Evolutionary conservation across 2,888 invertebrate genomes (phyloP).

Genomic region (Dynastes maya): DNA sequence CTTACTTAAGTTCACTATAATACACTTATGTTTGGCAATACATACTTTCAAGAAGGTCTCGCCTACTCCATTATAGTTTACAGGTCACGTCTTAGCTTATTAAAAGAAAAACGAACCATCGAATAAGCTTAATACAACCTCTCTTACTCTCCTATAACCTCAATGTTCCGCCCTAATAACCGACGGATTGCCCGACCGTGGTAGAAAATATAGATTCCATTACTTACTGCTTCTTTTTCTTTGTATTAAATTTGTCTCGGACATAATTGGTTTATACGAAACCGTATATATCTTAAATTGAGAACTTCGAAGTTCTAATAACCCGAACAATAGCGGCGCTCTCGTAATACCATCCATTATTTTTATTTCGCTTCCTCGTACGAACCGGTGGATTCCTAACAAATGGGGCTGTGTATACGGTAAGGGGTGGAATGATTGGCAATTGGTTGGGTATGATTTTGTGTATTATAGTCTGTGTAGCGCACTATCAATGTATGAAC

Average conservation of each 20-base stretch:
- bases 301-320: conserved; percentile 42
- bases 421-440: neutral
- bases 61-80: neutral
- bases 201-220: conserved; percentile 54
- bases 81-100: conserved; percentile 27
- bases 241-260: conserved; percentile 50
- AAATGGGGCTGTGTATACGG: neutral
- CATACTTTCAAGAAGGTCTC: too few species aligned
- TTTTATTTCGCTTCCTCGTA: conserved; percentile 26
- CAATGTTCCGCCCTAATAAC: conserved; percentile 15
- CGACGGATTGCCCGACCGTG: conserved; percentile 11
- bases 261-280: conserved; percentile 51
- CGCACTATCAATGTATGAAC: neutral
- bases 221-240: conserved; percentile 54
- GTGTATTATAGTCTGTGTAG: neutral
- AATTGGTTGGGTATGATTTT: conserved; percentile 14
- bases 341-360: conserved; percentile 29
- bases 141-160: neutral
- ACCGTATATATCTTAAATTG: conserved; percentile 46
- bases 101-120: conserved; percentile 8
- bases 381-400: conserved; percentile 25
- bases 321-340: conserved; percentile 31
- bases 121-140: conserved; percentile 8
- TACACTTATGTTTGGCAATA: too few species aligned
- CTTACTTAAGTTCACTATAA: too few species aligned